Evolutionary conservation across 2,888 invertebrate species (phyloP).

Genomic region (Melanchra persicariae): DNA sequence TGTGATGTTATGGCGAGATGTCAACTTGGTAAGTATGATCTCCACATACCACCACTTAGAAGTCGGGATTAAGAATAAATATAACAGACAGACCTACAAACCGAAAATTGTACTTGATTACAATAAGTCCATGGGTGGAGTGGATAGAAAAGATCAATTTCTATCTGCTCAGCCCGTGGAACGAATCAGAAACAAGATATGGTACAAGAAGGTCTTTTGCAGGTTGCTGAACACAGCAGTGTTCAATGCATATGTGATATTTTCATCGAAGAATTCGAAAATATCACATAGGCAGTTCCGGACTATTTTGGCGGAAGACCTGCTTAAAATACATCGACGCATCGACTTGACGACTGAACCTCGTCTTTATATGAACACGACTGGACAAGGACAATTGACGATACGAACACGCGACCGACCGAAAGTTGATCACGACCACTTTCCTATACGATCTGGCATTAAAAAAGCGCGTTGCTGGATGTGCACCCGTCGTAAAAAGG

Average conservation of each 20-base stretch:
- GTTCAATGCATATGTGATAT: slow-evolving; percentile 3
- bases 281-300: slow-evolving; percentile 34
- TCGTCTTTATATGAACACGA: neutral
- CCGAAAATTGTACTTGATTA: too few species aligned
- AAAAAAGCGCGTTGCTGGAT: slow-evolving; percentile 17
- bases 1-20: slow-evolving; percentile 76
- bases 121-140: neutral
- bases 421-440: slow-evolving; percentile 6
- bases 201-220: slow-evolving; percentile 56
- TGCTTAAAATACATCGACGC: slow-evolving; percentile 27
- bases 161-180: slow-evolving; percentile 63
- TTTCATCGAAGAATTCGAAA: slow-evolving; percentile 1
- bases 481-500: slow-evolving; percentile 11
- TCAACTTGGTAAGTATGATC: slow-evolving; percentile 64
- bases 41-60: slow-evolving; percentile 54
- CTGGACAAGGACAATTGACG: neutral
- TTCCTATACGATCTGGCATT: neutral
- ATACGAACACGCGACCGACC: neutral
- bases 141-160: slow-evolving; percentile 59
- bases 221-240: slow-evolving; percentile 18
- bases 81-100: too few species aligned
- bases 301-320: slow-evolving; percentile 19
- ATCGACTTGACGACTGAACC: slow-evolving; percentile 39
- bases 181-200: slow-evolving; percentile 42
- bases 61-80: slow-evolving; percentile 13